Evolutionary conservation across 2,113 vertebrate species (phyloP).

Genomic region (Anseranas semipalmata): DNA sequence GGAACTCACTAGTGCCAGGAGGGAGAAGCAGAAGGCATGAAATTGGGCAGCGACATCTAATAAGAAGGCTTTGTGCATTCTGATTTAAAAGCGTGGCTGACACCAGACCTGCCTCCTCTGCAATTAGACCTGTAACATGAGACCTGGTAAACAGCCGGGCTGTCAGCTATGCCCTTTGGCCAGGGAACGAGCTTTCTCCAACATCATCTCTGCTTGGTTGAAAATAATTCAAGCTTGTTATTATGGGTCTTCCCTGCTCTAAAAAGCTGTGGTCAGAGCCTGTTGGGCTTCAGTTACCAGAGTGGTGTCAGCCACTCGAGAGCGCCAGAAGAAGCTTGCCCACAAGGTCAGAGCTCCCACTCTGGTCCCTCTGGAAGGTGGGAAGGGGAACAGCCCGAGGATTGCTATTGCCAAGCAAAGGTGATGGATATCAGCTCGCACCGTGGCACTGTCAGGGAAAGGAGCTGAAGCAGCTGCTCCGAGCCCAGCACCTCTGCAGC

Average conservation of each 20-base stretch:
- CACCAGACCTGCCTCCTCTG: slow-evolving; percentile 33
- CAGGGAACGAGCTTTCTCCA: slow-evolving; percentile 8
- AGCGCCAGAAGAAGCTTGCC: not conserved
- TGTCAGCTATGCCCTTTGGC: slow-evolving; percentile 36
- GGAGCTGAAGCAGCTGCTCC: not conserved
- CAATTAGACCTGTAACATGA: slow-evolving; percentile 59
- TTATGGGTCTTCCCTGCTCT: not conserved
- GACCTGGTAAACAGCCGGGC: slow-evolving; percentile 38
- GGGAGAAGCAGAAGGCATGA: slow-evolving; percentile 30
- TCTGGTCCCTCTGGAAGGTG: not conserved
- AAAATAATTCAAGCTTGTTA: not conserved
- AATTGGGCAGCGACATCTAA: not conserved
- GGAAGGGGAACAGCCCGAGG: not conserved
- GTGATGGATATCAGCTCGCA: not conserved
- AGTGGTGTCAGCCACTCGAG: not conserved
- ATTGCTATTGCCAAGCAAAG: not conserved
- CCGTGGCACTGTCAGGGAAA: fast-evolving
- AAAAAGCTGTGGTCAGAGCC: not conserved
- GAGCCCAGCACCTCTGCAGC: not conserved
- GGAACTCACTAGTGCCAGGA: not conserved
- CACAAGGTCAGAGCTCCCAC: not conserved
- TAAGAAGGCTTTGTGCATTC: slow-evolving; percentile 3
- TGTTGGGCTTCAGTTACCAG: not conserved
- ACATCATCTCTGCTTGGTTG: not conserved
- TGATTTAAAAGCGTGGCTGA: not conserved